These are phyloP conservation scores for Diorhabda carinulata DNA, from an alignment of 1,140 invertebrate species.

Conservation along the genomic window DNA sequence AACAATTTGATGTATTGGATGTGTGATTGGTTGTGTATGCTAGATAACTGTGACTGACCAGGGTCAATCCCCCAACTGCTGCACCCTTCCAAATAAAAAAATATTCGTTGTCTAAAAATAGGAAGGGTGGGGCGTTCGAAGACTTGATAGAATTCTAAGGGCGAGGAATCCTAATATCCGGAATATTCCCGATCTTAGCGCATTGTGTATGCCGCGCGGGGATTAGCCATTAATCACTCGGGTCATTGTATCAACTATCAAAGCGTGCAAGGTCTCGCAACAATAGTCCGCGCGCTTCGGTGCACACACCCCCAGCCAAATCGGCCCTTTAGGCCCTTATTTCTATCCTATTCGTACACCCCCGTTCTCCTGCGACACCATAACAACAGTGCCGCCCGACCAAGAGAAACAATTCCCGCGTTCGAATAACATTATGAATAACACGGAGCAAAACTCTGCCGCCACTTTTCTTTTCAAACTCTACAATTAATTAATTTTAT, in stretches of 20 bases:
- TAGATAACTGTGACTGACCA: slow-evolving; percentile 11
- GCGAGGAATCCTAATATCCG: slow-evolving; percentile 48
- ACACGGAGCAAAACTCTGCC: slow-evolving; percentile 13
- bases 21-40: neutral
- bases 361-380: slow-evolving; percentile 6
- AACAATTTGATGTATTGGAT: too few species aligned
- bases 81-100: slow-evolving; percentile 9
- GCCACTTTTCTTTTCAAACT: slow-evolving; percentile 14
- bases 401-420: slow-evolving; percentile 18
- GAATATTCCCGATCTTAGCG: slow-evolving; percentile 47
- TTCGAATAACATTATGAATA: slow-evolving; percentile 20
- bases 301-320: slow-evolving; percentile 37
- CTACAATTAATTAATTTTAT: slow-evolving; percentile 18
- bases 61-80: neutral
- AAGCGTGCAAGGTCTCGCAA: slow-evolving; percentile 49
- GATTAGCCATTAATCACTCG: slow-evolving; percentile 49
- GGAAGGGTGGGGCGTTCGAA: slow-evolving; percentile 14
- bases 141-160: slow-evolving; percentile 25
- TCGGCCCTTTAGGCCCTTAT: slow-evolving; percentile 14
- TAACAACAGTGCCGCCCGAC: slow-evolving; percentile 10
- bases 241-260: slow-evolving; percentile 51
- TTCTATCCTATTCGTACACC: slow-evolving; percentile 8
- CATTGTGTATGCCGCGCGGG: slow-evolving; percentile 47
- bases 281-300: slow-evolving; percentile 46
- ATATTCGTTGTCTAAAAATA: slow-evolving; percentile 18